Base-by-base conservation (phyloP, 1,140 invertebrate genomes). In the Nephila pilipes region DNA sequence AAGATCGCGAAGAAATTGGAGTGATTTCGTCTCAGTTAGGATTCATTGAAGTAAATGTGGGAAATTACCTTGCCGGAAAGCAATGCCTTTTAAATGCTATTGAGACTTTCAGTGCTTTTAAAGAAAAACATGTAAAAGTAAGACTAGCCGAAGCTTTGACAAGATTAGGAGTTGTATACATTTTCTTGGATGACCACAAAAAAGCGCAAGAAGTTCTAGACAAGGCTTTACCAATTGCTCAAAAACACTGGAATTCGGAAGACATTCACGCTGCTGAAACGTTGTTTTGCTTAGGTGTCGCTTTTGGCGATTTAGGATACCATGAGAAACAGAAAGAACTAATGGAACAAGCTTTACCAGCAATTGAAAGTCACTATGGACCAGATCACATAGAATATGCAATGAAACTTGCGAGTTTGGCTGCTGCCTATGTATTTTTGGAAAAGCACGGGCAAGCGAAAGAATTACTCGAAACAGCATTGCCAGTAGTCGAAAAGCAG, bases 241-340 rank as follows among this genome's bases (percentile, higher is more conserved):
- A 87, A 16, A 36, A 91, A 54, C n/a, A 91, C 32, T 83, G 55
- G 16, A 65, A 87, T 20, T 87, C 85, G 2, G 46, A 20, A 22
- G n/a, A 54, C 38, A 60, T 93, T 29, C 18, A 93, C 38, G 46
- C 57, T 3, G 83, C 91, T 14, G 91, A 87, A 25, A 58, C 25
- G 2, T 12, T 93, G 1, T 93, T 58, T 29, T 58, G 57, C 29
- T 54, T 93, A n/a, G 91, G 91, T 2, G 63, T 93, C 4, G 91
- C 91, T 6, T 87, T 20, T 46, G 91, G 91, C 1, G 91, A 93
- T 60, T 87, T 93, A 25, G 91, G 91, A 16, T 29, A 87, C 18
- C 55, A 93, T 25, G 16, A 79, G n/a, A 87, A 60, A 60, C 91
- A 93, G 60, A 32, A 69, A 20, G 46, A 93, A 55, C 69, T 93